phyloP scores from a whole-genome alignment of 2,113 vertebrate genomes.

The Zosterops pallidus region DNA sequence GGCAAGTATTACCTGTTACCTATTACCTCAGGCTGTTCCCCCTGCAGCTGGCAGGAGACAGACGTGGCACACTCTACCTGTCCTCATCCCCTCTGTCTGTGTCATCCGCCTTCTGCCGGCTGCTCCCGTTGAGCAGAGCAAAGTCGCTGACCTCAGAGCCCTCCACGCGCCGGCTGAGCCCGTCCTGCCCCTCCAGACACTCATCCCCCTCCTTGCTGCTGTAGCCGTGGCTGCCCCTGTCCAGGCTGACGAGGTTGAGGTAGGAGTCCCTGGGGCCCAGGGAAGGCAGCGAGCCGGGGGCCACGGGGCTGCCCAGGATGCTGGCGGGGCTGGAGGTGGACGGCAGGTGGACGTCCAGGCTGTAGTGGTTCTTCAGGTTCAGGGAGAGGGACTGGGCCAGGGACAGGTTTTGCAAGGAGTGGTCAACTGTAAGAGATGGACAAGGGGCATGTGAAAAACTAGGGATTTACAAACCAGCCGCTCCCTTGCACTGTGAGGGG shows the following conservation, averaged over 20 bases:
- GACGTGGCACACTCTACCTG: conserved; percentile 70
- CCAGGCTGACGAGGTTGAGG: conserved; percentile 80
- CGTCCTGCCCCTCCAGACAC: conserved; percentile 27
- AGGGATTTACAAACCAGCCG: neutral
- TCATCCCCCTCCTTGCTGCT: conserved; percentile 13
- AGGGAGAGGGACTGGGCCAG: conserved; percentile 76
- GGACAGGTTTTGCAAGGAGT: conserved; percentile 67
- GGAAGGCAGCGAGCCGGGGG: neutral
- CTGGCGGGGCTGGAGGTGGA: conserved; percentile 79
- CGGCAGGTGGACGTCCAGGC: conserved; percentile 71
- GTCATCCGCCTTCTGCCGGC: conserved; percentile 5
- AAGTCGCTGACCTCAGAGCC: conserved; percentile 42
- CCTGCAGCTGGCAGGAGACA: fast-evolving
- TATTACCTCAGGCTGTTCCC: neutral
- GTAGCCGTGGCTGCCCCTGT: neutral
- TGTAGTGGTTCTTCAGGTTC: conserved; percentile 85
- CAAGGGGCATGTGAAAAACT: fast-evolving
- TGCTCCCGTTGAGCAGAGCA: neutral
- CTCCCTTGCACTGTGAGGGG: fast-evolving
- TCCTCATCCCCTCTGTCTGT: conserved; percentile 68
- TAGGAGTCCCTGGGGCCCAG: conserved; percentile 75
- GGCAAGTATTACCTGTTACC: neutral
- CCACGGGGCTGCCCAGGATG: conserved; percentile 49
- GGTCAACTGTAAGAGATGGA: conserved; percentile 60
- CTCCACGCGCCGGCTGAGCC: conserved; percentile 61